phyloP scores from a whole-genome alignment of 37 sponge, comb jelly and placozoan species.

The Crambe crambe region DNA sequence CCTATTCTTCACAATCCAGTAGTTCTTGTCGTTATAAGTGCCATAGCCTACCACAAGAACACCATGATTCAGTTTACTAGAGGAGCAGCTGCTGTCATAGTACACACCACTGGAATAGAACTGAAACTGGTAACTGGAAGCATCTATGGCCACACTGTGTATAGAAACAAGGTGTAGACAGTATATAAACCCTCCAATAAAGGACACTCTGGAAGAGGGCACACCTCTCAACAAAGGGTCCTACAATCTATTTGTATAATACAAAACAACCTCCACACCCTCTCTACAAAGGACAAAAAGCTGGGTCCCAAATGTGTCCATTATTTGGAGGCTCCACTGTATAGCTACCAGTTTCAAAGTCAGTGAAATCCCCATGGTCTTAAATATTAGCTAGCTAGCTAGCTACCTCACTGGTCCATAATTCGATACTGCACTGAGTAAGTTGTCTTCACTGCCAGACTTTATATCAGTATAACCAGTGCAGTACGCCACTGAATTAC shows the following conservation, averaged over 20 bases:
- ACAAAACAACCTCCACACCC: too few relatives aligned
- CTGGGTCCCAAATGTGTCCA: too few relatives aligned
- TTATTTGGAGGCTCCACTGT: too few relatives aligned
- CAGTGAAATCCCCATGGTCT: too few relatives aligned
- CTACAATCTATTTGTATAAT: too few relatives aligned
- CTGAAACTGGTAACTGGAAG: constrained; percentile 76
- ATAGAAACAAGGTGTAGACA: too few relatives aligned
- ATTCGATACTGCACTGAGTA: constrained; percentile 55
- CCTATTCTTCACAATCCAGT: constrained; percentile 93
- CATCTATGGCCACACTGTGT: constrained; percentile 86
- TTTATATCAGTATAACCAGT: constrained; percentile 63
- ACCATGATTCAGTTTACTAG: constrained; percentile 85
- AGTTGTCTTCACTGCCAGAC: constrained; percentile 58
- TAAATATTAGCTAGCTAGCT: neutral
- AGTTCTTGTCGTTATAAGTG: constrained; percentile 22
- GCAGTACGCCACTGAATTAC: constrained; percentile 43
- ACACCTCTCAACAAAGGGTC: too few relatives aligned
- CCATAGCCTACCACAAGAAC: constrained; percentile 93
- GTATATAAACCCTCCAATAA: too few relatives aligned
- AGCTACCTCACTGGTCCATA: constrained; percentile 76
- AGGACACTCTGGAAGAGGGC: too few relatives aligned
- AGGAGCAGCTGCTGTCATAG: constrained; percentile 73
- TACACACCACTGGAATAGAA: constrained; percentile 90
- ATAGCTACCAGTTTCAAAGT: too few relatives aligned
- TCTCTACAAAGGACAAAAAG: too few relatives aligned